phyloP scores from a whole-genome alignment of 2,797 vertebrate genomes.

The Phylloscopus collybita region DNA sequence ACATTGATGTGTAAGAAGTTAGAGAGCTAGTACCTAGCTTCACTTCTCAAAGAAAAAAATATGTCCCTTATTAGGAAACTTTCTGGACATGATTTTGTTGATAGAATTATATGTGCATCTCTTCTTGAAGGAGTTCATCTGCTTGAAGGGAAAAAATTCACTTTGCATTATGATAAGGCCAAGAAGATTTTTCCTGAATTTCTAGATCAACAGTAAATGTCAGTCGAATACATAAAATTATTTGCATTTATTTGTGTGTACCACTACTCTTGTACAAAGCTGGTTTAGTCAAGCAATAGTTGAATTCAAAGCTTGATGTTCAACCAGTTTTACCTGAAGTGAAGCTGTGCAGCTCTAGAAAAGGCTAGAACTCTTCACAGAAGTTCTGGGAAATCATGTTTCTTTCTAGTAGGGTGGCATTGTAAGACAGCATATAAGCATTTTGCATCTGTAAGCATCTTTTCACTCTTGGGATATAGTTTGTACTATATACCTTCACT shows the following conservation, averaged over 20 bases:
- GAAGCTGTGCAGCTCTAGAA: not conserved
- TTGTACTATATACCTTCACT: not conserved
- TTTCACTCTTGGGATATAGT: not conserved
- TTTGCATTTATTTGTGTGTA: not conserved
- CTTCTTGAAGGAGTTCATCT: not conserved
- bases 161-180: constrained; percentile 26
- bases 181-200: not conserved
- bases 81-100: constrained; percentile 13
- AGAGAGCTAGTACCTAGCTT: not conserved
- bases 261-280: not conserved
- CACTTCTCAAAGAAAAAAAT: not conserved
- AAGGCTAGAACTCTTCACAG: not conserved
- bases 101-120: not conserved
- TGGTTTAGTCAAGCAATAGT: not conserved
- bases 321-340: not conserved
- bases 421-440: not conserved
- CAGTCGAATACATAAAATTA: not conserved
- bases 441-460: not conserved
- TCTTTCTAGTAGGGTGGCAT: not conserved
- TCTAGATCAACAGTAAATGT: not conserved
- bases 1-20: not conserved
- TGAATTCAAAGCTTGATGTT: not conserved
- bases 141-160: not conserved
- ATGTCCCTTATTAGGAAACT: not conserved
- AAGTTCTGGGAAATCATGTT: not conserved